Evolutionary conservation across 2,797 vertebrate species (phyloP).

Genomic region (Sebastes hubbsi): DNA sequence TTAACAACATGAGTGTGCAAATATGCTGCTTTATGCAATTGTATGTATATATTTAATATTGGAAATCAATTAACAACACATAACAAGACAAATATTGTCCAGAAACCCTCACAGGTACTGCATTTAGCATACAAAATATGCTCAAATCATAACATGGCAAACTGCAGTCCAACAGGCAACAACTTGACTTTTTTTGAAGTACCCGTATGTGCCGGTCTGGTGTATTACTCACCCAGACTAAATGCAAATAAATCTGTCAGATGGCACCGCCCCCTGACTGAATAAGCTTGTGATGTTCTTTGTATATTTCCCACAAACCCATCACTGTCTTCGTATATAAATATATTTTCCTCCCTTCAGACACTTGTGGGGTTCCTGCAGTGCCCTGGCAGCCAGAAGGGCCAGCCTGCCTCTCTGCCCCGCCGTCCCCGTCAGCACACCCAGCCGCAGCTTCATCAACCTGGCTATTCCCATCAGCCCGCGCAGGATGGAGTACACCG

Average conservation of each 20-base stretch:
- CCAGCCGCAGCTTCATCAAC: slow-evolving; percentile 77
- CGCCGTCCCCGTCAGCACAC: not conserved
- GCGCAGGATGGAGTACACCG: slow-evolving; percentile 80
- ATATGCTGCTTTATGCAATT: too few relatives aligned
- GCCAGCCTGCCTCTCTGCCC: slow-evolving; percentile 40
- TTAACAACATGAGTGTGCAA: too few relatives aligned
- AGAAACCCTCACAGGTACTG: too few relatives aligned
- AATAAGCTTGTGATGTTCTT: not conserved
- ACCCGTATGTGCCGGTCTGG: not conserved
- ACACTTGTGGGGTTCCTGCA: slow-evolving; percentile 60
- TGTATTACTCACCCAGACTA: not conserved
- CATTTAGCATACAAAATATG: too few relatives aligned
- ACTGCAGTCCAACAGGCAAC: too few relatives aligned
- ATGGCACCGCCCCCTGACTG: not conserved
- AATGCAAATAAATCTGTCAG: not conserved
- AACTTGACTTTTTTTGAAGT: too few relatives aligned
- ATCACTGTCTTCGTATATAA: not conserved
- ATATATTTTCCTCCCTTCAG: slow-evolving; percentile 40
- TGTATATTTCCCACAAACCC: not conserved
- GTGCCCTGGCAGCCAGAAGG: slow-evolving; percentile 37
- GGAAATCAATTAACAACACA: too few relatives aligned
- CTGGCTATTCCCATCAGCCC: slow-evolving; percentile 63
- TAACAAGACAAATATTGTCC: too few relatives aligned
- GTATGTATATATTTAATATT: too few relatives aligned
- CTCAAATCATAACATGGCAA: too few relatives aligned